phyloP scores from a whole-genome alignment of 2,888 invertebrate genomes.

The Cantharis rufa region DNA sequence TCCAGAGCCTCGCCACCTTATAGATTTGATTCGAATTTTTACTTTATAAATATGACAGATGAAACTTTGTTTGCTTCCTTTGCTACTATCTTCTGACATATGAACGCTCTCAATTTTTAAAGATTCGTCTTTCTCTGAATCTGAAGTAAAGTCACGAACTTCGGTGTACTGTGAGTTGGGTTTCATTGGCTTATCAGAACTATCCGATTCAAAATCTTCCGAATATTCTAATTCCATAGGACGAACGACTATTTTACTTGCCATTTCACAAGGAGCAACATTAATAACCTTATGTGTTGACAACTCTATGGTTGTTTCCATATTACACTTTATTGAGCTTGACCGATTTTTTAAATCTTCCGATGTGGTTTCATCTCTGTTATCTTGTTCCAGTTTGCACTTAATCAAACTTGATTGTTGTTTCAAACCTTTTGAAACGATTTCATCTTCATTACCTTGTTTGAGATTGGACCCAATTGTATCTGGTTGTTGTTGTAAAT shows the following conservation, averaged over 20 bases:
- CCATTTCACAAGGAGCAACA: background rate
- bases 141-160: too few relatives aligned
- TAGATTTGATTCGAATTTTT: background rate
- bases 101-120: background rate
- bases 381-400: background rate
- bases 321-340: background rate
- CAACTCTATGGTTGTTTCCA: background rate
- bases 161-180: background rate
- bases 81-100: background rate
- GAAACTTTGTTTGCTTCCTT: background rate
- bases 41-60: background rate
- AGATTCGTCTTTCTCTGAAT: background rate
- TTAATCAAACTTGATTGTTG: background rate
- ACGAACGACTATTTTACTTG: background rate
- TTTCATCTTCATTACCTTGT: background rate
- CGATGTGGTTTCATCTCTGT: background rate
- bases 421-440: background rate
- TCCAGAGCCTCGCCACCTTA: background rate
- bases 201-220: background rate
- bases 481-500: background rate
- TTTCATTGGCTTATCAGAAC: background rate
- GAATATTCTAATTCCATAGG: background rate
- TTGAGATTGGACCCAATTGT: background rate
- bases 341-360: background rate
- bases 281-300: background rate